Percentiles rank a stretch among this genome's conserved stretches.
Evolutionary conservation across 2,113 vertebrate species (phyloP).

Genomic region (Steatornis caripensis): DNA sequence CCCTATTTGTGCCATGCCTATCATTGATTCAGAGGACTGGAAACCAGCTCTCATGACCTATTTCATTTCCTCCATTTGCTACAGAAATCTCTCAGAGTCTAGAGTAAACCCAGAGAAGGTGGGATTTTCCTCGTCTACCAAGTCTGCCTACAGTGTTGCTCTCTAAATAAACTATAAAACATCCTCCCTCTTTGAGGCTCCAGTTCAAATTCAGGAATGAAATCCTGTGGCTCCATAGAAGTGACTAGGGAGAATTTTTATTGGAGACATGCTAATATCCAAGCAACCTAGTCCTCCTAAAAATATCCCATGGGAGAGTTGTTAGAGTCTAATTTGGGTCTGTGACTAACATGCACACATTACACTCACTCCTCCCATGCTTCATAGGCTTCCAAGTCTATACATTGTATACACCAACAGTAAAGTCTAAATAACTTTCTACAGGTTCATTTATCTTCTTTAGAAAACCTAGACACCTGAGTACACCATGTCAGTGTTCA

Average conservation of each 20-base stretch:
- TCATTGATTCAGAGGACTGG: not conserved
- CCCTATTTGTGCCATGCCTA: not conserved
- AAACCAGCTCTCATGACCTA: not conserved
- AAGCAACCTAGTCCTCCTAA: not conserved
- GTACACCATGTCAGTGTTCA: not conserved
- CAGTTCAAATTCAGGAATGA: not conserved
- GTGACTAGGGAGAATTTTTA: not conserved
- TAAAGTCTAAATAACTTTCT: not conserved
- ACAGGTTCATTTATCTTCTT: not conserved
- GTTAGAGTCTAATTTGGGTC: not conserved
- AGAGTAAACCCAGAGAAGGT: not conserved
- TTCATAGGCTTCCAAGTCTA: not conserved
- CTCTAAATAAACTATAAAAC: not conserved
- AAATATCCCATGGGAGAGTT: not conserved
- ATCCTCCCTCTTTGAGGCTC: not conserved
- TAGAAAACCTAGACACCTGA: not conserved
- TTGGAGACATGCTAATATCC: not conserved
- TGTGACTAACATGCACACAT: not conserved
- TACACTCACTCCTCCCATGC: not conserved
- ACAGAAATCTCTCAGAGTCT: fast-evolving
- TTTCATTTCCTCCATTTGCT: not conserved
- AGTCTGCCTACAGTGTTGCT: not conserved
- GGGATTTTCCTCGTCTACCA: not conserved
- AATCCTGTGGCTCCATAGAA: not conserved
- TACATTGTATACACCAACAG: not conserved